Evolutionary conservation across 2,888 invertebrate species (phyloP).

Genomic region (Rotaria socialis): DNA sequence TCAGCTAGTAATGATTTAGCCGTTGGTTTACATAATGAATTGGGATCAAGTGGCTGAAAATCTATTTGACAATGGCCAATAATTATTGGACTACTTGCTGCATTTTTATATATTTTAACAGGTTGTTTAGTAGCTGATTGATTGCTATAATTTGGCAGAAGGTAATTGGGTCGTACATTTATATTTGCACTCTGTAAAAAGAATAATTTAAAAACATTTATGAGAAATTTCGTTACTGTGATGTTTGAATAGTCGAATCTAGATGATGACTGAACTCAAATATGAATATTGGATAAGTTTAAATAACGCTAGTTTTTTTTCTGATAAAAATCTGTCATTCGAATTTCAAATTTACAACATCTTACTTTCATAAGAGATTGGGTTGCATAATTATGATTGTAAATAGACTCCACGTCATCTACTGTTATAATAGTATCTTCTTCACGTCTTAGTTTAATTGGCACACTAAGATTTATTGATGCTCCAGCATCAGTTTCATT

Average conservation of each 20-base stretch:
- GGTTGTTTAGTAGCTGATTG: background rate
- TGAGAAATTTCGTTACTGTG: no score
- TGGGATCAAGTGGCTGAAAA: background rate
- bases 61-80: slow-evolving; percentile 20
- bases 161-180: background rate
- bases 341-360: no score
- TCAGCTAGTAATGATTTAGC: background rate
- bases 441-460: background rate
- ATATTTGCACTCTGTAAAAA: background rate
- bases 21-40: background rate
- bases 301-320: no score
- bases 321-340: no score
- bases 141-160: background rate
- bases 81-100: background rate
- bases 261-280: no score
- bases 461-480: background rate
- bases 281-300: no score
- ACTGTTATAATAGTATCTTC: background rate
- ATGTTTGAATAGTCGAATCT: no score
- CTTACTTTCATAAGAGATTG: background rate
- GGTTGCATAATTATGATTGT: background rate
- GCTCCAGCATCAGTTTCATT: background rate
- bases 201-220: no score
- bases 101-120: background rate
- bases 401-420: background rate